These are phyloP conservation scores for Tipula vernalis DNA, from an alignment of 2,888 invertebrate species.

Conservation along the genomic window DNA sequence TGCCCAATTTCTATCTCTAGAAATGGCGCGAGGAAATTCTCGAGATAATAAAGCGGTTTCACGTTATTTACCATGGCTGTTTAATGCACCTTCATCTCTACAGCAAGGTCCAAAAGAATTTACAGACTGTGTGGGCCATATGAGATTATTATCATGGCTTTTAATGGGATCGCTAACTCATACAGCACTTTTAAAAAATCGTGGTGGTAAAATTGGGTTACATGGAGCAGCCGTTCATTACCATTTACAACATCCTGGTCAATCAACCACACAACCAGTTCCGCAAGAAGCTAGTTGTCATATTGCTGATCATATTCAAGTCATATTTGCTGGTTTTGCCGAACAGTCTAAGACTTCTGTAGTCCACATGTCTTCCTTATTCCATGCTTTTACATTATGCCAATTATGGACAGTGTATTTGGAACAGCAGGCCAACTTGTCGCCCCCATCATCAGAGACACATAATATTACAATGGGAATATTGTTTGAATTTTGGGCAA, in stretches of 20 bases:
- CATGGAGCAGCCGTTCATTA: slow-evolving; percentile 20
- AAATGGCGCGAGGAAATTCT: slow-evolving; percentile 78
- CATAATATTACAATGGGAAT: slow-evolving; percentile 65
- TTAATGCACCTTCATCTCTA: slow-evolving; percentile 61
- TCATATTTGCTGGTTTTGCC: slow-evolving; percentile 90
- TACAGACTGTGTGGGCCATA: slow-evolving; percentile 88
- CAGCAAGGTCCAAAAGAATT: slow-evolving; percentile 88
- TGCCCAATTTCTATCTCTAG: slow-evolving; percentile 85
- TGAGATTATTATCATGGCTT: slow-evolving; percentile 90
- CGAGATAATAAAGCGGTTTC: slow-evolving; percentile 71
- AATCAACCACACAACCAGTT: slow-evolving; percentile 62
- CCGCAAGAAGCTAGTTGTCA: slow-evolving; percentile 93
- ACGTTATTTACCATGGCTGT: slow-evolving; percentile 83
- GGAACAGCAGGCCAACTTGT: slow-evolving; percentile 66
- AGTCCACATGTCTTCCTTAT: slow-evolving; percentile 89
- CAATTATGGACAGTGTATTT: slow-evolving; percentile 98
- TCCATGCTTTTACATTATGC: slow-evolving; percentile 94
- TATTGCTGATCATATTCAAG: slow-evolving; percentile 93
- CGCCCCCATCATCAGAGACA: slow-evolving; percentile 54
- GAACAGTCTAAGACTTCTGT: slow-evolving; percentile 88
- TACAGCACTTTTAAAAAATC: slow-evolving; percentile 46
- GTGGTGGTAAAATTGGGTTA: slow-evolving; percentile 20
- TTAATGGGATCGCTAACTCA: slow-evolving; percentile 89
- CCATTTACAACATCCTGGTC: slow-evolving; percentile 26
- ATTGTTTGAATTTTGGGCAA: slow-evolving; percentile 96